Conservation (phyloP, 2,113 vertebrate species). For the Pongo pygmaeus region DNA sequence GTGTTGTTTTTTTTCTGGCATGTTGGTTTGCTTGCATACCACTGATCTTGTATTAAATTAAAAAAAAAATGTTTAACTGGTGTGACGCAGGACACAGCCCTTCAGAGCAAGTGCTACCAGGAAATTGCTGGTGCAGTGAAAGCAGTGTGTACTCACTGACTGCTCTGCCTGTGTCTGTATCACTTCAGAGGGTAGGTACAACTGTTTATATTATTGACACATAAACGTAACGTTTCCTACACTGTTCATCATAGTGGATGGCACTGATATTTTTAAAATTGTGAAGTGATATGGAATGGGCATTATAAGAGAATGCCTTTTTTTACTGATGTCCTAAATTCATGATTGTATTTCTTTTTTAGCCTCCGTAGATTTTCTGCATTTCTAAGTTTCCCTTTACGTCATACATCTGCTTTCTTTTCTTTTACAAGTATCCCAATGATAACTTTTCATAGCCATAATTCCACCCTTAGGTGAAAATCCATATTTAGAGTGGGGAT, state of each 20-base stretch:
- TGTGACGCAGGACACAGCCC: neutral
- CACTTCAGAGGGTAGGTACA: neutral
- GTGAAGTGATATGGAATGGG: neutral
- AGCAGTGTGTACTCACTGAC: neutral
- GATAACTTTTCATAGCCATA: neutral
- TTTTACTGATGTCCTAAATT: neutral
- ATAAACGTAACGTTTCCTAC: neutral
- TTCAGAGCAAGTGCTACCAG: neutral
- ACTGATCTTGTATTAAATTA: neutral
- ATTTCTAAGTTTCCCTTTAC: neutral
- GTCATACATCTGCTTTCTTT: neutral
- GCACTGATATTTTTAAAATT: neutral
- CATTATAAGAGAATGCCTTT: neutral
- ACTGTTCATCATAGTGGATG: neutral
- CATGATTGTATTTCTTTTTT: neutral
- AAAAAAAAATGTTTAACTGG: neutral
- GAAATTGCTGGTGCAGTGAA: neutral
- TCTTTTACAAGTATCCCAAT: neutral
- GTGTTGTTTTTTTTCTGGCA: neutral
- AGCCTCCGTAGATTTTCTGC: neutral
- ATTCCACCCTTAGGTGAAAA: neutral
- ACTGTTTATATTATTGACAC: neutral
- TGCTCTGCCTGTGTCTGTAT: neutral
- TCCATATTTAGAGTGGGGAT: neutral
- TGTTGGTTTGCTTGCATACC: neutral